Evolutionary conservation across 2,113 vertebrate species (phyloP).

Genomic region (rat (Rattus norvegicus)): GRCr8 NC_086019.1:177889501-177890000

Average conservation of each 20-base stretch:
- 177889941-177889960: neutral
- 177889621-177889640: neutral
- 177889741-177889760: constrained; percentile 30
- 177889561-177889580: constrained; percentile 16
- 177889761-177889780: neutral
- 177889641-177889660: constrained; percentile 8
- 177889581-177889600: neutral
- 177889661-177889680: neutral
- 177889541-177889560: constrained; percentile 1
- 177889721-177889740: neutral
- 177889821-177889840: constrained; percentile 49
- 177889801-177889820: constrained; percentile 15
- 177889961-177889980: neutral
- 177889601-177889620: constrained; percentile 8
- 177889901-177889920: neutral
- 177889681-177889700: constrained; percentile 24
- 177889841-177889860: neutral
- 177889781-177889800: neutral
- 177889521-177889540: constrained; percentile 31
- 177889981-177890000: neutral
- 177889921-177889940: neutral
- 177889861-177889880: neutral
- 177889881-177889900: neutral
- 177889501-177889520: neutral
- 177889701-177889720: neutral